Conservation (phyloP, 2,113 vertebrate genomes). For the Tragulus kanchil region DNA sequence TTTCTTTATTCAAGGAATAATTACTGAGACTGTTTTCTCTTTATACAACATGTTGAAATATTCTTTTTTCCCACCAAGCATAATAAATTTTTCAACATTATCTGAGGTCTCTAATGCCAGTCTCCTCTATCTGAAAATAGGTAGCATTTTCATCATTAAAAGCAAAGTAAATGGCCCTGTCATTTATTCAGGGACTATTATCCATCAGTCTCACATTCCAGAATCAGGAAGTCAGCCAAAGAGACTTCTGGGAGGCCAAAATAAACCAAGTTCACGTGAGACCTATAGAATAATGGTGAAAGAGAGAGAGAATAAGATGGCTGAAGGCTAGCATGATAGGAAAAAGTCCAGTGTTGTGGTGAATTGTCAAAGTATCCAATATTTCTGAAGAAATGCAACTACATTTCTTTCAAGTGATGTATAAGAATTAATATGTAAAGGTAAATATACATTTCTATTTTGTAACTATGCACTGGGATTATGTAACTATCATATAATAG, state of each 20-base stretch:
- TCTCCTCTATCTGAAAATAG: neutral
- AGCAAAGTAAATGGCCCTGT: neutral
- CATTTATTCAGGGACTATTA: neutral
- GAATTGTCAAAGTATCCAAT: neutral
- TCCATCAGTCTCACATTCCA: neutral
- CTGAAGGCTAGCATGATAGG: neutral
- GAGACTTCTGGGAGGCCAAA: neutral
- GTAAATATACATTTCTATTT: neutral
- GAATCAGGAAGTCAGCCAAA: neutral
- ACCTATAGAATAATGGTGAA: neutral
- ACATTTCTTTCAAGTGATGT: slow-evolving; percentile 3
- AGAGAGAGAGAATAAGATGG: neutral
- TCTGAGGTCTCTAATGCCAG: neutral
- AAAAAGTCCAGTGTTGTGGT: neutral
- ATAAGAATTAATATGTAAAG: neutral
- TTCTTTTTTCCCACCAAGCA: neutral
- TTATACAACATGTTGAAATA: neutral
- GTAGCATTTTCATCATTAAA: neutral
- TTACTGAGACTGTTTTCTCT: neutral
- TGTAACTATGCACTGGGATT: neutral
- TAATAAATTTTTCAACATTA: slow-evolving; percentile 34
- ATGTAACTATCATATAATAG: neutral
- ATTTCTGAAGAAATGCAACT: slow-evolving; percentile 13
- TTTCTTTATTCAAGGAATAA: slow-evolving; percentile 50
- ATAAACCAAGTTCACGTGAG: neutral